Evolutionary conservation across 2,888 invertebrate genomes (phyloP), one percentile per base, ranked within the genome.

Genomic region (Panzeria rudis): DNA sequence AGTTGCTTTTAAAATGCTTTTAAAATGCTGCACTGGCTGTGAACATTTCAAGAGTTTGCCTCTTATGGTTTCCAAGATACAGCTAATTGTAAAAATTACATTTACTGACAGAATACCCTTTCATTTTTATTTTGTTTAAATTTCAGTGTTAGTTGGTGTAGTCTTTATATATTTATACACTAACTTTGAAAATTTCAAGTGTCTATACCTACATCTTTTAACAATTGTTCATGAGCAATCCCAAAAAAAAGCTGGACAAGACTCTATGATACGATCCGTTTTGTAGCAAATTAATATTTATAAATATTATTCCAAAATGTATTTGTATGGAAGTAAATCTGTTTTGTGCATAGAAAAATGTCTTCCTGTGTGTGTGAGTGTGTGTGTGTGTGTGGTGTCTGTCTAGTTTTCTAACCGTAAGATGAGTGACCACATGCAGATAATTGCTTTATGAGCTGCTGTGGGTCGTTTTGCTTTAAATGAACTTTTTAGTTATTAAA

Each of bases 391-490:
- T n/a, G n/a, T n/a, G n/a, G n/a, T n/a, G 66, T 54, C n/a, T 54
- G 47, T 66, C 13, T 44, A 66, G 38, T 54, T 73, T 59, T 54
- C 44, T n/a, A 47, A 11, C 78, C 78, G 82, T 75, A 82, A 79
- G 75, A 86, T 61, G 81, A 82, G 84, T 90, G 90, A 90, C 91
- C 91, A 89, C 91, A 91, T 91, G 92, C 89, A 91, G 91, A 91
- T 91, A 91, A 91, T 91, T 91, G 91, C 91, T 91, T 92, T 92
- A 91, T 91, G 91, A 91, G 89, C 89, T 78, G 78, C 52, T 71
- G 64, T 62, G 66, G 66, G 38, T 61, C 76, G n/a, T 91, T 91
- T 90, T 89, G 89, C 88, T 88, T 89, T 89, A 89, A 91, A 90
- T 90, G 89, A 88, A 89, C 90, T 90, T 89, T 89, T 88, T 87